These are phyloP conservation scores for Boulengeromyrus knoepffleri DNA, from an alignment of 2,113 vertebrate genomes.

Conservation along the genomic window DNA sequence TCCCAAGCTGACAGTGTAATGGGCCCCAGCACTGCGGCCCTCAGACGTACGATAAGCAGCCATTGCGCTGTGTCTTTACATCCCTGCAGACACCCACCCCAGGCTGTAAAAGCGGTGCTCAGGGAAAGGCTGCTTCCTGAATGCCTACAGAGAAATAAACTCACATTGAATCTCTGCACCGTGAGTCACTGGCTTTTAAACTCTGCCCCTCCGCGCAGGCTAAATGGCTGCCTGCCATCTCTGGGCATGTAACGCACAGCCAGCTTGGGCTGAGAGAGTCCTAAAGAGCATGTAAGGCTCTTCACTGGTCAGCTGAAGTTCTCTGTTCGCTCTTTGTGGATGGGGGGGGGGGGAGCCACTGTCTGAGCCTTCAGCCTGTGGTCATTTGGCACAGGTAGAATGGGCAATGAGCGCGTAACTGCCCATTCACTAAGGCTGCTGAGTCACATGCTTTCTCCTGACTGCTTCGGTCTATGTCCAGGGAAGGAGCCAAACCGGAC, in stretches of 20 bases:
- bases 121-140: neutral
- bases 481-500: neutral
- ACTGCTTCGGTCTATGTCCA: neutral
- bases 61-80: neutral
- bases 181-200: constrained; percentile 16
- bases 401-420: neutral
- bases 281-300: neutral
- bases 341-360: neutral
- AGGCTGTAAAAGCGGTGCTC: constrained; percentile 15
- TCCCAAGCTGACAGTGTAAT: neutral
- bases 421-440: neutral
- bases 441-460: neutral
- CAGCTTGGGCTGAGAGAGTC: neutral
- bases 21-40: neutral
- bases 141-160: constrained; percentile 16
- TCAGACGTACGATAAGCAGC: neutral
- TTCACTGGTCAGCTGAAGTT: neutral
- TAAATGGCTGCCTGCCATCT: constrained; percentile 6
- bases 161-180: neutral
- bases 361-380: neutral
- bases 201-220: neutral
- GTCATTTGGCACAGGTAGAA: neutral
- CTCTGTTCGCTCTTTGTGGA: neutral
- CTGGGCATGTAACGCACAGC: neutral
- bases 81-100: neutral